Percentiles rank a stretch among this genome's conserved stretches.
phyloP scores from a whole-genome alignment of 2,888 invertebrate genomes.

The Drosophila anomalipes region DNA sequence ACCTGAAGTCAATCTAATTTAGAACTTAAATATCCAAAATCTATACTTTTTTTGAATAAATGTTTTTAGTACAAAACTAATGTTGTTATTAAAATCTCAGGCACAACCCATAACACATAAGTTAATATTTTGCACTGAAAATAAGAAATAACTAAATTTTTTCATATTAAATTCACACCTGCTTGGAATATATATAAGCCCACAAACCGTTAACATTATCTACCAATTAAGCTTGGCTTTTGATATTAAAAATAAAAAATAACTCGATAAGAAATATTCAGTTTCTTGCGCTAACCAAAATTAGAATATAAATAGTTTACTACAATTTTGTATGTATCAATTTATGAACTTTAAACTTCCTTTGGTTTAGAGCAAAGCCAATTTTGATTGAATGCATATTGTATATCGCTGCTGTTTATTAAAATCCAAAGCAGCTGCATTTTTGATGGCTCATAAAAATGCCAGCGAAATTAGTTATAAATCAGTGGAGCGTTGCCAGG shows the following conservation, averaged over 20 bases:
- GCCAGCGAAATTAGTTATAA: conserved; percentile 71
- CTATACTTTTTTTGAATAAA: neutral
- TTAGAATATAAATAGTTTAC: neutral
- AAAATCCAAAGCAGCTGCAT: conserved; percentile 52
- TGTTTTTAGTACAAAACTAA: neutral
- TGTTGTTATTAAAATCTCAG: neutral
- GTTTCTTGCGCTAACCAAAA: neutral
- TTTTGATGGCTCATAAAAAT: conserved; percentile 60
- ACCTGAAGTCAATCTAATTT: neutral
- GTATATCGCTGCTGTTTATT: conserved; percentile 38
- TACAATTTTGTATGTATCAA: neutral
- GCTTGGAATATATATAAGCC: neutral
- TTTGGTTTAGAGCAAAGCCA: conserved; percentile 5
- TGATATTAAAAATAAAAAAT: neutral
- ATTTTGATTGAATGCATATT: conserved; percentile 34
- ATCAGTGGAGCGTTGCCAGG: conserved; percentile 47
- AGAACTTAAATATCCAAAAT: neutral
- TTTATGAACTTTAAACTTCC: neutral
- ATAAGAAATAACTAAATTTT: neutral
- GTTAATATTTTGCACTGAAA: neutral
- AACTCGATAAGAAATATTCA: neutral
- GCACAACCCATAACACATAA: neutral
- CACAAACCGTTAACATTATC: neutral
- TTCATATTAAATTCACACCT: neutral
- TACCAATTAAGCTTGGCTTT: neutral